Conservation (phyloP, 2,888 invertebrate species). For the Theretra japonica region DNA sequence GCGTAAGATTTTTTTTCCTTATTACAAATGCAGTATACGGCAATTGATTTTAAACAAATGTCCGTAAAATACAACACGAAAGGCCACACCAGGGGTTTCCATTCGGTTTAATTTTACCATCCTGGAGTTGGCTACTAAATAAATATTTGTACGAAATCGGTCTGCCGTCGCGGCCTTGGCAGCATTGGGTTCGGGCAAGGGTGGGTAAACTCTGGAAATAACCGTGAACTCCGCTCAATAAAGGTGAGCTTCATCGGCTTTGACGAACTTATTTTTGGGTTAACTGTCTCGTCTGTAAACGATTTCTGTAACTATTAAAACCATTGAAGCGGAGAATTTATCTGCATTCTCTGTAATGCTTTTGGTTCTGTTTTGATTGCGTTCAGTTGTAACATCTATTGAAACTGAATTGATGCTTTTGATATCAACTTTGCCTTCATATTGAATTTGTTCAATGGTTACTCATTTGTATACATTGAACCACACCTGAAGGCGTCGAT, state of each 20-base stretch:
- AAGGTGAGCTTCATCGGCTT: conserved; percentile 6
- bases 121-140: conserved; percentile 36
- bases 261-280: conserved; percentile 4
- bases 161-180: conserved; percentile 42
- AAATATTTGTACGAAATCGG: conserved; percentile 51
- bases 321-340: background rate
- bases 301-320: background rate
- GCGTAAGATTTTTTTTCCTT: no score
- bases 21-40: no score
- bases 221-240: conserved; percentile 21
- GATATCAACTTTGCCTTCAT: no score
- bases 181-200: conserved; percentile 35
- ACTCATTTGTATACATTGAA: no score
- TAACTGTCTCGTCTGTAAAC: background rate
- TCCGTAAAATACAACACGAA: background rate
- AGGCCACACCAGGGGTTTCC: conserved; percentile 11
- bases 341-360: no score
- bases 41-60: background rate
- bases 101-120: conserved; percentile 29
- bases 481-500: no score
- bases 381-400: no score
- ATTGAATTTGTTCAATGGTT: no score
- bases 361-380: no score
- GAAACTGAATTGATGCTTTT: no score
- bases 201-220: conserved; percentile 31